Percentiles rank a stretch among this genome's conserved stretches.
Evolutionary conservation across 2,888 invertebrate species (phyloP).

Genomic region (Heliothis peltigera): DNA sequence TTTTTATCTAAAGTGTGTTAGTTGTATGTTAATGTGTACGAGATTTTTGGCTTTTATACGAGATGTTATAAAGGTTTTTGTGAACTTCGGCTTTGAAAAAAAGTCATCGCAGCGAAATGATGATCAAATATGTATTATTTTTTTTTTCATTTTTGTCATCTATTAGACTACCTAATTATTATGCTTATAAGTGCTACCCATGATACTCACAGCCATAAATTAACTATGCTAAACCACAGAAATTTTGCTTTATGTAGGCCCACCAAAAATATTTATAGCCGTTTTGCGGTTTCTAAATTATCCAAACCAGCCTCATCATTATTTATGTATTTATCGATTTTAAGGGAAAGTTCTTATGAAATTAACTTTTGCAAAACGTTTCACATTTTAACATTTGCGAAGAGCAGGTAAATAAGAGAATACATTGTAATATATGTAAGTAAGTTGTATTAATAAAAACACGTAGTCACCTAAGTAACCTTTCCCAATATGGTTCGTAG

Average conservation of each 20-base stretch:
- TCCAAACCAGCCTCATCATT: slow-evolving; percentile 1
- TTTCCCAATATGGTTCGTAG: slow-evolving; percentile 45
- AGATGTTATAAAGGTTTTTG: neutral
- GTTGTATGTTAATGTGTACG: slow-evolving; percentile 12
- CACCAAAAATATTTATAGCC: slow-evolving; percentile 5
- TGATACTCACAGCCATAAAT: too few relatives aligned
- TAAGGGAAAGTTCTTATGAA: slow-evolving; percentile 26
- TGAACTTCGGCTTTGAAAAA: neutral
- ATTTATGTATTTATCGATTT: neutral
- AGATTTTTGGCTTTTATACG: neutral
- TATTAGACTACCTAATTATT: neutral
- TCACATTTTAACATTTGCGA: slow-evolving; percentile 18
- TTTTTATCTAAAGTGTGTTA: slow-evolving; percentile 26
- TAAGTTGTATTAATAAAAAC: slow-evolving; percentile 20
- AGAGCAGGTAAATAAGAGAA: slow-evolving; percentile 18
- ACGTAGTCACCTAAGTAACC: slow-evolving; percentile 31
- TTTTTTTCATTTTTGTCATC: too few relatives aligned
- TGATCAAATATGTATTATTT: too few relatives aligned
- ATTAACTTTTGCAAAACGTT: slow-evolving; percentile 16
- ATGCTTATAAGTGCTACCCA: too few relatives aligned
- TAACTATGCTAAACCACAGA: neutral
- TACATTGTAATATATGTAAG: slow-evolving; percentile 27
- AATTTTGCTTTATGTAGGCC: neutral
- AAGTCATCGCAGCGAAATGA: neutral
- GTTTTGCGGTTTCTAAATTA: slow-evolving; percentile 30